Evolutionary conservation across 2,113 vertebrate genomes (phyloP).

Genomic region (Cyprinodon tularosa): DNA sequence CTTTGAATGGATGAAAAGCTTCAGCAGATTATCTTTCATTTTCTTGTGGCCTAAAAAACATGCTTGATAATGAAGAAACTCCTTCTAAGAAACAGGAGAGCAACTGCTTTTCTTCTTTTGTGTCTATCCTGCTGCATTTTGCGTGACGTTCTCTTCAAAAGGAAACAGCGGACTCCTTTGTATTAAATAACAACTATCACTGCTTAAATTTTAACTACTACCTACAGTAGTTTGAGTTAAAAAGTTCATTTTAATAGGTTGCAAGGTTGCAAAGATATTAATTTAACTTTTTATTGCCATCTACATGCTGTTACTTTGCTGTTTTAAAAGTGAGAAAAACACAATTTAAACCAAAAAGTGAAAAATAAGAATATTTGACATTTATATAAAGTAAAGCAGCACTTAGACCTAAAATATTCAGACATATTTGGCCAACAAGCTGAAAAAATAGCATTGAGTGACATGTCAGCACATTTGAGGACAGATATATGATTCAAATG

Average conservation of each 20-base stretch:
- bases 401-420: slow-evolving; percentile 13
- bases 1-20: slow-evolving; percentile 49
- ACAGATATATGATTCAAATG: slow-evolving; percentile 28
- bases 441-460: slow-evolving; percentile 1
- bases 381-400: neutral
- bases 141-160: slow-evolving; percentile 62
- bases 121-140: slow-evolving; percentile 57
- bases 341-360: neutral
- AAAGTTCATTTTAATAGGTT: neutral
- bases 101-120: slow-evolving; percentile 41
- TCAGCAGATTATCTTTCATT: slow-evolving; percentile 34
- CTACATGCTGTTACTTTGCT: slow-evolving; percentile 28
- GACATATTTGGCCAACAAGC: slow-evolving; percentile 17
- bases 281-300: slow-evolving; percentile 25
- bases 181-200: slow-evolving; percentile 48
- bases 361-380: neutral
- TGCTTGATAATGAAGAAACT: slow-evolving; percentile 37
- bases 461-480: slow-evolving; percentile 27
- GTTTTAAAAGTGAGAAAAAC: slow-evolving; percentile 36
- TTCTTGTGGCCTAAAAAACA: slow-evolving; percentile 50
- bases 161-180: slow-evolving; percentile 43
- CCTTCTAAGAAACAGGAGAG: slow-evolving; percentile 31
- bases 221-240: slow-evolving; percentile 14
- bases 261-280: slow-evolving; percentile 53
- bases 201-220: slow-evolving; percentile 19